Evolutionary conservation across 2,113 vertebrate species (phyloP).

Genomic region (Psettodes erumei): DNA sequence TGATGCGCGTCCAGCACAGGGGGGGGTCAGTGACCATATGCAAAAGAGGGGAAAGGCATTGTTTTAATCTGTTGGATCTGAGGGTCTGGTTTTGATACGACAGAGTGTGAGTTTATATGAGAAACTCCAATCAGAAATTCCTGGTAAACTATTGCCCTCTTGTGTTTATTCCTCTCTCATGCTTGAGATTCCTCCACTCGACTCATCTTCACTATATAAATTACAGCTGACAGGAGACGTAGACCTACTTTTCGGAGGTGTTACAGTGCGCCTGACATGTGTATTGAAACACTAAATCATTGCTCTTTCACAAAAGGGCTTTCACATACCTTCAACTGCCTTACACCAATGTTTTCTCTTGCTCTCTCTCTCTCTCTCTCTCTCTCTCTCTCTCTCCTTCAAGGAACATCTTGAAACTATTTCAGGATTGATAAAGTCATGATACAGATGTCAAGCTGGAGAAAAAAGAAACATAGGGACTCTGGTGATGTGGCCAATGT

Average conservation of each 20-base stretch:
- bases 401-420: constrained; percentile 74
- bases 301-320: constrained; percentile 43
- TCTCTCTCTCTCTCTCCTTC: constrained; percentile 4
- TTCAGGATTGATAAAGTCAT: constrained; percentile 65
- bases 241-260: constrained; percentile 51
- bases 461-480: constrained; percentile 31
- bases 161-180: constrained; percentile 77
- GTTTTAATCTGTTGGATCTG: constrained; percentile 28
- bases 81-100: constrained; percentile 53
- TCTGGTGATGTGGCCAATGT: constrained; percentile 35
- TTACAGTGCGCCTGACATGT: constrained; percentile 54
- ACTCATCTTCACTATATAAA: constrained; percentile 40
- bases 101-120: constrained; percentile 27
- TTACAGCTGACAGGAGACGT: constrained; percentile 44
- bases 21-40: constrained; percentile 29
- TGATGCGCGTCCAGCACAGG: neutral
- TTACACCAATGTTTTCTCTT: neutral
- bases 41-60: constrained; percentile 23
- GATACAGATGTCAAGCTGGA: constrained; percentile 59
- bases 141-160: constrained; percentile 83
- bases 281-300: constrained; percentile 63
- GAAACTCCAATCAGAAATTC: constrained; percentile 56
- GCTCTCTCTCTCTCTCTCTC: neutral
- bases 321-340: constrained; percentile 47
- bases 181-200: constrained; percentile 36